These are phyloP conservation scores for Chloroclystis v-ata DNA, from an alignment of 2,888 invertebrate genomes.

Conservation along the genomic window DNA sequence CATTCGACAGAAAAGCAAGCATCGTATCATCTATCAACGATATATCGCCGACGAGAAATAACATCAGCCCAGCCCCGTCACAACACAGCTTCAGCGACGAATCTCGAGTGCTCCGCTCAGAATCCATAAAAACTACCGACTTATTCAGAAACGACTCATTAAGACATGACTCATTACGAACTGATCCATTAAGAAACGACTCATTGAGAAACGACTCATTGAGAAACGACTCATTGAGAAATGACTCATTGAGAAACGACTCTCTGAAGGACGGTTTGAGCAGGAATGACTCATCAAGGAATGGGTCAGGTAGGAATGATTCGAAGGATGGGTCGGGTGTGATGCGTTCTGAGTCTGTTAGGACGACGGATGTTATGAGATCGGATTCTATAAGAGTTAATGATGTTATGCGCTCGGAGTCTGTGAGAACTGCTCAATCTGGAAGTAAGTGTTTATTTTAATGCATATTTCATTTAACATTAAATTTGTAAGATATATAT, in stretches of 20 bases:
- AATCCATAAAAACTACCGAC: conserved; percentile 48
- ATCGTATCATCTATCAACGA: conserved; percentile 70
- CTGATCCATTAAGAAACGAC: background rate
- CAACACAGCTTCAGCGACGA: conserved; percentile 65
- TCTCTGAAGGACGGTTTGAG: background rate
- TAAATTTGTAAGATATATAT: too few species aligned
- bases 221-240: background rate
- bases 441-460: conserved; percentile 30
- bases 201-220: background rate
- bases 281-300: background rate
- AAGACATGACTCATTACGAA: background rate
- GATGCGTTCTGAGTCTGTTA: conserved; percentile 27
- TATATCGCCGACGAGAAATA: conserved; percentile 60
- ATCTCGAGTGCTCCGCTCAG: conserved; percentile 51
- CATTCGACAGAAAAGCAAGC: conserved; percentile 68
- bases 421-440: conserved; percentile 26
- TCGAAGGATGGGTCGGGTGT: conserved; percentile 54
- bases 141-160: conserved; percentile 6
- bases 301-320: too few species aligned
- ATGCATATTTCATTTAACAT: too few species aligned
- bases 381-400: conserved; percentile 19
- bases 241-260: background rate
- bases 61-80: conserved; percentile 65
- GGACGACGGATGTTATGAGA: conserved; percentile 19
- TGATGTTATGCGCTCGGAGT: conserved; percentile 27